Conservation (phyloP, 2,888 invertebrate genomes). For the Eumacrocentrus americanus region DNA sequence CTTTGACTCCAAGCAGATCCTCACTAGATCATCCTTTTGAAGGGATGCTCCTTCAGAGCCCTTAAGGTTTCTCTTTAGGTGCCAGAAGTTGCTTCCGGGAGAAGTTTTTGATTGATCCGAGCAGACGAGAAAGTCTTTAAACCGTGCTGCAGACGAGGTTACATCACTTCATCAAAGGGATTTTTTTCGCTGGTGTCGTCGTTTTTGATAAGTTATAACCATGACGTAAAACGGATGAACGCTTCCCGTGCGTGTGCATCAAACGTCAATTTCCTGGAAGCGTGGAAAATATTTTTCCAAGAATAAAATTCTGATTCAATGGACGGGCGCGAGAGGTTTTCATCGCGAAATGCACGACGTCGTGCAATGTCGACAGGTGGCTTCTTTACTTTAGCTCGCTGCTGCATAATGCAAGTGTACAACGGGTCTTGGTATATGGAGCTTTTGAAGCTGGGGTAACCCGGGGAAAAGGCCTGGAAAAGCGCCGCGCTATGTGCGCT, state of each 20-base stretch:
- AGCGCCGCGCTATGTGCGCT: not conserved
- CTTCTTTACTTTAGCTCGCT: constrained; percentile 28
- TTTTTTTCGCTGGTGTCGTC: too few relatives aligned
- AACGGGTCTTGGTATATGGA: not conserved
- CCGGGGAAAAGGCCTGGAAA: not conserved
- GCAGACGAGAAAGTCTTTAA: not conserved
- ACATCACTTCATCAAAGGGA: not conserved
- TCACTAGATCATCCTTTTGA: not conserved
- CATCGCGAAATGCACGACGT: not conserved
- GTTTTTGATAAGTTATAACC: too few relatives aligned
- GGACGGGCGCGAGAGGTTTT: not conserved
- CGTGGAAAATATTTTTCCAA: constrained; percentile 3
- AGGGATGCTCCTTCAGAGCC: not conserved
- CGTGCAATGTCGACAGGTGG: constrained; percentile 37
- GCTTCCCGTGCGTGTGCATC: too few relatives aligned
- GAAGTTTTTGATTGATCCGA: not conserved
- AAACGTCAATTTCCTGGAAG: not conserved
- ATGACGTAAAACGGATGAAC: too few relatives aligned
- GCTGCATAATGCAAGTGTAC: constrained; percentile 36
- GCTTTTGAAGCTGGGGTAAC: constrained; percentile 1
- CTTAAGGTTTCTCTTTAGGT: not conserved
- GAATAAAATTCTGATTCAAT: constrained; percentile 10
- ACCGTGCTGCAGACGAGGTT: too few relatives aligned
- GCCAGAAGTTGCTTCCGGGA: not conserved
- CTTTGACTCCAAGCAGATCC: not conserved